Base-by-base conservation (phyloP, 23 tunicate genomes). In the Oikopleura dioica region DNA sequence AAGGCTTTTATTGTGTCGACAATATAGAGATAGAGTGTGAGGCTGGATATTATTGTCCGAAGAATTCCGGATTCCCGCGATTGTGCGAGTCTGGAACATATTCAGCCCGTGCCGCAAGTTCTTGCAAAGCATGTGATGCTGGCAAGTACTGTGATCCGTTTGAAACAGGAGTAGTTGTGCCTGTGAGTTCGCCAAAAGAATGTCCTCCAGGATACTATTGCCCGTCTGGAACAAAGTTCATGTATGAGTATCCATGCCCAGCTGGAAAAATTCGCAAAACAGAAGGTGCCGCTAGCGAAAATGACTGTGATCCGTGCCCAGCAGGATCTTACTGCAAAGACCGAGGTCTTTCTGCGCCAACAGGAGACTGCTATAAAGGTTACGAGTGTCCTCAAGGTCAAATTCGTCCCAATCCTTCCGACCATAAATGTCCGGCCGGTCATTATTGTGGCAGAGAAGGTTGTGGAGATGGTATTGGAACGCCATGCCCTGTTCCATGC, bases 11-110 rank as follows among this genome's bases (percentile, higher is more conserved):
- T 31, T 77, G 21, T 24, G 36, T 5, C 72, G 77, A n/a, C n/a
- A n/a, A 1, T 79, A 89, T 87, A 87, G 9, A 85, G 87, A 32
- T 55, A 80, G 50, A 80, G 0, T 91, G 97, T 59, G 85, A 84
- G 1, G 59, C 78, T 4, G 97, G 97, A 4, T 78, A 79, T 37
- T 85, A 79, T 77, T 91, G 97, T 51, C 95, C 86, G 9, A 51
- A 36, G 77, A 83, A 92, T 85, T 82, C 36, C 38, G 79, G 51
- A 59, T 80, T 50, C 4, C 69, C 80, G 36, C 76, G 36, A 38
- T 84, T 86, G 21, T 91, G 97, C 78, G 59, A 81, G 1, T 69
- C 92, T 55, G 97, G 97, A 1, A 79, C 87, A 1, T 91, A 75
- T 51, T 44, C 55, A 9, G 16, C 9, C 16, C 16, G 16, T 44